Base-by-base conservation (phyloP, 2,113 vertebrate species). In the human region DNA sequence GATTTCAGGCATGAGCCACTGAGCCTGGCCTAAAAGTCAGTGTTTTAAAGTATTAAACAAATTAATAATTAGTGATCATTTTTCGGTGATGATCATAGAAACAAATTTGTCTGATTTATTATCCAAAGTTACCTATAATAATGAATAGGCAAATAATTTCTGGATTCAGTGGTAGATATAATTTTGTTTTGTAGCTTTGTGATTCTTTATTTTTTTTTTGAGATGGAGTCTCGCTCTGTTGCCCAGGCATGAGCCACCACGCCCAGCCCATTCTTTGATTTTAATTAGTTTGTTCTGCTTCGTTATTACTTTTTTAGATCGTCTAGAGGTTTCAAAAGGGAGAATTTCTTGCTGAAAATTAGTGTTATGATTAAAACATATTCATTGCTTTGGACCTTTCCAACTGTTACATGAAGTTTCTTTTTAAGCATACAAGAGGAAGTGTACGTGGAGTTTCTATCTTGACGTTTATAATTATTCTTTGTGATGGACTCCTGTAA, bases 81-180 rank as follows among this genome's bases (percentile, higher is more conserved):
- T 79, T 97, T 50, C 2, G 92, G 9, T 81, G 27, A 11, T 0
- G 57, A n/a, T 96, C 16, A 75, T 81, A 64, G 52, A 94, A 93
- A 78, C 48, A 79, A 14, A 48, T 78, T 73, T 72, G 57, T 82
- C 66, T 97, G 73, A 86, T 38, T 23, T 35, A 16, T 80, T 40
- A 84, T 84, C 50, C 88, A 68, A 2, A 1, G 0, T 79, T 90
- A 92, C 27, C 40, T 97, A 20, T 96, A 30, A 52, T 76, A 76
- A 75, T 3, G 50, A 87, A 61, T 32, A 81, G 72, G 70, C 40
- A 91, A 89, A 48, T 89, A 86, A 85, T 92, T 96, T 86, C 17
- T 90, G 48, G 76, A 94, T 94, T 90, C 48, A 95, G 8, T 95
- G 96, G 85, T 93, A 91, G 59, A 79, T 70, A 81, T 68, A 55